Evolutionary conservation across 2,888 invertebrate genomes (phyloP), one percentile per base, ranked within the genome.

Genomic region (Entomobrya proxima): DNA sequence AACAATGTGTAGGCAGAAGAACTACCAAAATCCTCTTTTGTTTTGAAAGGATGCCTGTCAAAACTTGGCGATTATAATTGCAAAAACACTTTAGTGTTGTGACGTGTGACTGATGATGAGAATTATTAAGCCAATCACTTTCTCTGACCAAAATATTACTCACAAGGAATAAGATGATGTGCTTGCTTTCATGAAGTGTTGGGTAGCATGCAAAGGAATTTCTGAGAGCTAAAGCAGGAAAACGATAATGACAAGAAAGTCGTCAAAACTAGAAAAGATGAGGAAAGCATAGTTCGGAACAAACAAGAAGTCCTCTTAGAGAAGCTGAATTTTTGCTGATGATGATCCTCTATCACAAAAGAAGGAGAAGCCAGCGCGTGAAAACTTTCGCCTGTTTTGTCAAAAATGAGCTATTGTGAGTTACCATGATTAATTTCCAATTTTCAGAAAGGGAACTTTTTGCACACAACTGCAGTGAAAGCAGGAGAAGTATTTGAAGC

Each of bases 361-460:
- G 11, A 58, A 61, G 15, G 27, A 2, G 40, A 69, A 13, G 30
- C 35, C n/a, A 4, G 9, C n/a, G 44, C 21, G 11, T 2, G 21
- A 3, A 55, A 76, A 37, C 18, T 69, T 69, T 79, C 55, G n/a
- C n/a, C n/a, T 55, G 37, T 44, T 47, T 44, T 61, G n/a, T 5
- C 24, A 69, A 30, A 30, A 47, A 21, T 69, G 18, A 50, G 40
- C n/a, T 75, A 76, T 50, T 82, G 37, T 75, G 76, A 75, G 61
- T 76, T 75, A 40, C 61, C 21, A 82, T 82, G 75, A 82, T 82
- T 82, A 82, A 75, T 82, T 75, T 61, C 52, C 74, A 64, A 52
- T 64, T 50, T 74, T 61, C 18, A 0, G 21, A 7, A 69, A 40
- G 44, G 40, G 40, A 67, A 32, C 35, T 64, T 64, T 40, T 64